Conservation (phyloP, 2,797 vertebrate genomes). For the Sebastes steindachneri region DNA sequence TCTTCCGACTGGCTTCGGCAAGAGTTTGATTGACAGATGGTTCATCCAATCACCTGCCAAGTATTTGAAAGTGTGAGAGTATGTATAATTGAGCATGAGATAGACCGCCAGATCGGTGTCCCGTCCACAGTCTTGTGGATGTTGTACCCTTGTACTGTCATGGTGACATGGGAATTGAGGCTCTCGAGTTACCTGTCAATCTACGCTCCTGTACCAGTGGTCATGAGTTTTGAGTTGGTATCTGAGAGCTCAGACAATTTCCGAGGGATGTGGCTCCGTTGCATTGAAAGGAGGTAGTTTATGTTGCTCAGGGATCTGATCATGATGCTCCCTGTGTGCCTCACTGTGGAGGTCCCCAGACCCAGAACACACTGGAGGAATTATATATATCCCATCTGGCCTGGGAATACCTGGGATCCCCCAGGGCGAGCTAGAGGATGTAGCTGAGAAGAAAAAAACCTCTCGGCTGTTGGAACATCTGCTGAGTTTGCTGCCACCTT, state of each 20-base stretch:
- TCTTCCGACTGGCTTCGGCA: too few species aligned
- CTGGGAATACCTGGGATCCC: neutral
- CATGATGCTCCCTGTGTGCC: neutral
- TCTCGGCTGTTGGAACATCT: neutral
- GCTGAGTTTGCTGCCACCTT: neutral
- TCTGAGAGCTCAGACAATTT: neutral
- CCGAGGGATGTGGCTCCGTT: neutral
- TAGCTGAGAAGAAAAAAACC: neutral
- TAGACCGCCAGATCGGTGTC: conserved; percentile 1
- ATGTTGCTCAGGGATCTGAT: neutral
- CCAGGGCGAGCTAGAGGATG: neutral
- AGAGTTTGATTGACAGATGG: too few species aligned
- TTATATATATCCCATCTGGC: neutral
- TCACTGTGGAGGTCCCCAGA: neutral
- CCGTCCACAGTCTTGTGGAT: neutral
- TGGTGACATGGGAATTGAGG: neutral
- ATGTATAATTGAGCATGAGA: neutral
- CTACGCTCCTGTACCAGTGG: neutral
- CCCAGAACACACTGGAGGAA: neutral
- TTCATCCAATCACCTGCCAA: too few species aligned
- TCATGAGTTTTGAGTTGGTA: neutral
- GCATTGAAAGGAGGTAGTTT: neutral
- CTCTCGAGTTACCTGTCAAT: neutral
- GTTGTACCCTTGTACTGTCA: neutral
- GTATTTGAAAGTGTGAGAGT: neutral